Evolutionary conservation across 2,797 vertebrate species (phyloP), one percentile per base, ranked within the genome.

Genomic region (Notamacropus eugenii): DNA sequence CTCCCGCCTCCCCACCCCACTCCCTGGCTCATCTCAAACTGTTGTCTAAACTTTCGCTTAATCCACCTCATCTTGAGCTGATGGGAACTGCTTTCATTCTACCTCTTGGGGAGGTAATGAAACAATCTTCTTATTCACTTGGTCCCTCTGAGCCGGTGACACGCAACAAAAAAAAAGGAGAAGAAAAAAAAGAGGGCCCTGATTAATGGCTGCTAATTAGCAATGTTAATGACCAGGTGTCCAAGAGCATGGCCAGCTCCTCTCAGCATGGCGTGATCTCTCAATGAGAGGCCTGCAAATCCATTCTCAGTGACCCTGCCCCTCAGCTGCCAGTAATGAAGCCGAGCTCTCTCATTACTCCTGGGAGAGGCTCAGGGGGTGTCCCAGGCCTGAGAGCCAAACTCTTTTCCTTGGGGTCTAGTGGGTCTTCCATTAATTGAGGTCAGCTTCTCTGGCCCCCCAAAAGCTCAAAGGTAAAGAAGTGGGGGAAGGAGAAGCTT

Each of bases 181-280:
- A 16, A 87, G 74, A 46, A 98, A 99, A 98, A 98, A 99, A 98
- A 98, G 95, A 98, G 98, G 97, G 98, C 99, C 99, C 99, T 99
- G 99, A 99, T 99, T 99, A 99, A 99, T 99, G 99, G 99, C 98
- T 98, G 98, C 99, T 99, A 99, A 99, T 99, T 99, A 99, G 99
- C 99, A 99, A 99, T 99, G 99, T 99, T 99, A 99, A 99, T 99
- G 99, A 99, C 99, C 99, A 99, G 99, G 99, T 99, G 99, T 99
- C 99, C 99, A 99, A 99, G 99, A 99, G 99, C 99, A 98, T 96
- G 99, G 99, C 99, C 99, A 99, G 99, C 99, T 99, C 99, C 99
- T 99, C 99, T 99, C 99, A 99, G 99, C 98, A 98, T 99, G 99
- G 99, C 99, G 99, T 98, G 99, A 99, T 99, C 98, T 99, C 99